Evolutionary conservation across 2,113 vertebrate species (phyloP).

Genomic region (Chionodraco myersi): DNA sequence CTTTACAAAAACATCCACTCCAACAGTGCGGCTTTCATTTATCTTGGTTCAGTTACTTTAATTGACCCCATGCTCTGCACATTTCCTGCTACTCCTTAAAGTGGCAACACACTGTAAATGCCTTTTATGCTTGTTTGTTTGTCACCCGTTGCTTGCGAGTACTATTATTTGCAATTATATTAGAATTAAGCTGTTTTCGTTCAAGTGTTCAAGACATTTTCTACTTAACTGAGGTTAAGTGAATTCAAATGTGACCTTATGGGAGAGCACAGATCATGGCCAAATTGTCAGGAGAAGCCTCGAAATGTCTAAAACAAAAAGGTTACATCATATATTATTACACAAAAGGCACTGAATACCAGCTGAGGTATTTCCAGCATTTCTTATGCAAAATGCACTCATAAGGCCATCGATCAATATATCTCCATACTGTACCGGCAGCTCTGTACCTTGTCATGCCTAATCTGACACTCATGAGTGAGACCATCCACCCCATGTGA

Average conservation of each 20-base stretch:
- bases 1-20: background rate
- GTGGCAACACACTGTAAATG: background rate
- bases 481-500: conserved; percentile 37
- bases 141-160: background rate
- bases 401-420: too few relatives aligned
- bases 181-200: background rate
- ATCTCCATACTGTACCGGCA: background rate
- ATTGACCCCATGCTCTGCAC: background rate
- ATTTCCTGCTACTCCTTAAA: background rate
- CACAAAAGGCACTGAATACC: background rate
- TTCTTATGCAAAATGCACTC: background rate
- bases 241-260: background rate
- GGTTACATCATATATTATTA: background rate
- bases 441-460: background rate
- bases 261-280: background rate
- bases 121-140: background rate
- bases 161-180: background rate
- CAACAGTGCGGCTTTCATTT: background rate
- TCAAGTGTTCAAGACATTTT: background rate
- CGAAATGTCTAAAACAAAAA: background rate
- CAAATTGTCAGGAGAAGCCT: background rate
- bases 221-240: background rate
- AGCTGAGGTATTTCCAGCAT: background rate
- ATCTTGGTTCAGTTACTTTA: background rate
- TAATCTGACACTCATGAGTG: conserved; percentile 31